Percentiles rank a stretch among this genome's conserved stretches.
Evolutionary conservation across 2,113 vertebrate species (phyloP).

Genomic region (Tringa solitaria): DNA sequence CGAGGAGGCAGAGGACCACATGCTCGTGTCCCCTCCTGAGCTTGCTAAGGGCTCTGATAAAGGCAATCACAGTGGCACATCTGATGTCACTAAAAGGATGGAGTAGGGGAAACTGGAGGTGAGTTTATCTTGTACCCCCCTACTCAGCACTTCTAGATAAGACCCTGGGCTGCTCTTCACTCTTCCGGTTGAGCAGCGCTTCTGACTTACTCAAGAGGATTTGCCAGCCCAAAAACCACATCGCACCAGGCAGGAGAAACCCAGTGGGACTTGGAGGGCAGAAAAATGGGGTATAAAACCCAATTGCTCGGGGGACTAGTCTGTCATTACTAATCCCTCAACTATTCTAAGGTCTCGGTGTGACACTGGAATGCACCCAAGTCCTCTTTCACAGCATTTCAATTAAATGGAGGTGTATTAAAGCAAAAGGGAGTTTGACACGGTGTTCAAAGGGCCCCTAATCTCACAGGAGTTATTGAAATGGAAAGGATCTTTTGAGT

Average conservation of each 20-base stretch:
- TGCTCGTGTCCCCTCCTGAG: accelerated
- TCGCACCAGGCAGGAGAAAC: background rate
- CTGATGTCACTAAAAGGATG: background rate
- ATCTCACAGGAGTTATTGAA: slow-evolving; percentile 28
- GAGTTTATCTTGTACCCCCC: background rate
- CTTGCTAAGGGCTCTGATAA: background rate
- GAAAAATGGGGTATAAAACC: background rate
- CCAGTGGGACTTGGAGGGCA: background rate
- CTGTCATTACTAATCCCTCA: background rate
- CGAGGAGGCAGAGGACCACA: background rate
- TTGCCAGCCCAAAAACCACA: background rate
- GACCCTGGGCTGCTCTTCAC: background rate
- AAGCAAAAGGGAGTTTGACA: background rate
- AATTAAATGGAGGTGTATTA: background rate
- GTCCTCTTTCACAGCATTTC: background rate
- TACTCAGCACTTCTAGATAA: background rate
- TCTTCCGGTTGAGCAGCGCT: background rate
- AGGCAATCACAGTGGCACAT: background rate
- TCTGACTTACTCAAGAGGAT: background rate
- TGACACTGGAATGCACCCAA: background rate
- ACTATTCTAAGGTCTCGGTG: background rate
- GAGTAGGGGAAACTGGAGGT: background rate
- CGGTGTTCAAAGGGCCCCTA: background rate
- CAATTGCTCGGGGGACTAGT: background rate
- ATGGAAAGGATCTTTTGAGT: slow-evolving; percentile 12